Evolutionary conservation across 2,113 vertebrate genomes (phyloP), one percentile per base, ranked within the genome.

Genomic region (Blennius ocellaris): DNA sequence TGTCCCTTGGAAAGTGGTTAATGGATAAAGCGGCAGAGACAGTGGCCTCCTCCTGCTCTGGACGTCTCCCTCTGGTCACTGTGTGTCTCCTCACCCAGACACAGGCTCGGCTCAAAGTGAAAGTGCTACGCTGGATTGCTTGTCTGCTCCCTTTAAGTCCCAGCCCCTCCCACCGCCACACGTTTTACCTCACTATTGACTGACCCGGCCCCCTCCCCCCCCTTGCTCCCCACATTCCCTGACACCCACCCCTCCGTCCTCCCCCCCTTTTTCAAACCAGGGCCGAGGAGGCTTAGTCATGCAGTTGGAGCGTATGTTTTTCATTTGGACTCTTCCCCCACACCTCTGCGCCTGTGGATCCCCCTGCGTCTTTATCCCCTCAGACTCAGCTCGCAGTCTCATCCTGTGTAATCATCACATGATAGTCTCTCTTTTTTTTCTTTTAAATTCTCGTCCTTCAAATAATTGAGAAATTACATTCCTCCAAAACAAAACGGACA

Each of bases 271-370:
- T 72, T 84, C 77, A 83, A 75, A 74, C 73, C 61, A 73, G 58
- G 58, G 60, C 83, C 45, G 38, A 83, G 71, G 73, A 87, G 73
- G 88, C 84, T 90, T 90, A 90, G 90, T 91, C 92, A 93, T 92
- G 87, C 86, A 78, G 75, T 89, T 72, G 77, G 80, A 85, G 82
- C 88, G 85, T 90, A 87, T 93, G 92, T 84, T 93, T 92, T 88
- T 88, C 84, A 93, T 92, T 91, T 86, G 37, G 72, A 65, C 84
- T 71, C 83, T 77, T 77, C 81, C 81, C 86, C 85, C 82, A 85
- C 81, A 85, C 79, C 69, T 72, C 64, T 90, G 78, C 11, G 73
- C 79, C 74, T 80, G 73, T 77, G 39, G 57, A 78, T 85, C 76
- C 60, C 60, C 51, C 14, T 62, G 12, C 1, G n/a, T 73, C 76